A percentile compares a stretch with the other conserved stretches of the same genome.
phyloP scores from a whole-genome alignment of 2,888 invertebrate species.

The Aphidoletes aphidimyza region DNA sequence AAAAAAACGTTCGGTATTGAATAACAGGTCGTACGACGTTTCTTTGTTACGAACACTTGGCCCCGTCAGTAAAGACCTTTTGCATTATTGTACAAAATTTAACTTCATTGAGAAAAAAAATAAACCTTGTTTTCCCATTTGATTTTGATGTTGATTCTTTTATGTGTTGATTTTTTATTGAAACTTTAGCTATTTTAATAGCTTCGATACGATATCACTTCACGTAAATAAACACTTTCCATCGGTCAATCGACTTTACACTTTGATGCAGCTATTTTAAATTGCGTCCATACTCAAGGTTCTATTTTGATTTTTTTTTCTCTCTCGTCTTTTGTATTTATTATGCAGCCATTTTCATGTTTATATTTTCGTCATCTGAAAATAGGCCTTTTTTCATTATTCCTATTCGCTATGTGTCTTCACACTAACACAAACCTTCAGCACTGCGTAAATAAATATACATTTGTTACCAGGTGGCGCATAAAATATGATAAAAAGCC shows the following conservation, averaged over 20 bases:
- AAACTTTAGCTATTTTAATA: neutral
- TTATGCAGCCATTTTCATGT: slow-evolving; percentile 52
- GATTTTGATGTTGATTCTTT: neutral
- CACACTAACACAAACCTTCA: too few relatives aligned
- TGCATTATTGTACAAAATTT: neutral
- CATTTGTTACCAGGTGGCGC: too few relatives aligned
- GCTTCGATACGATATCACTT: neutral
- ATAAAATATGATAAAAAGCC: too few relatives aligned
- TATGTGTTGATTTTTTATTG: too few relatives aligned
- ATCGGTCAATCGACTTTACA: neutral
- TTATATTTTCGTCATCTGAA: slow-evolving; percentile 52
- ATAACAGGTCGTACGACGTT: neutral
- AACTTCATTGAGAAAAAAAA: neutral
- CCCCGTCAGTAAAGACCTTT: neutral
- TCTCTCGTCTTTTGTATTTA: neutral
- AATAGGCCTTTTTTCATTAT: neutral
- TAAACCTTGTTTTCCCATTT: slow-evolving; percentile 5
- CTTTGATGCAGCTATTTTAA: neutral
- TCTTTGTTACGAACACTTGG: neutral
- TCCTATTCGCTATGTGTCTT: too few relatives aligned
- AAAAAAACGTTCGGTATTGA: neutral
- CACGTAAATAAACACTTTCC: neutral
- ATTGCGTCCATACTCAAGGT: neutral
- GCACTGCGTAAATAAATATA: too few relatives aligned
- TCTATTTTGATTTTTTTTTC: neutral